Conservation (phyloP, 2,113 vertebrate genomes). For the Chlorocebus sabaeus region DNA sequence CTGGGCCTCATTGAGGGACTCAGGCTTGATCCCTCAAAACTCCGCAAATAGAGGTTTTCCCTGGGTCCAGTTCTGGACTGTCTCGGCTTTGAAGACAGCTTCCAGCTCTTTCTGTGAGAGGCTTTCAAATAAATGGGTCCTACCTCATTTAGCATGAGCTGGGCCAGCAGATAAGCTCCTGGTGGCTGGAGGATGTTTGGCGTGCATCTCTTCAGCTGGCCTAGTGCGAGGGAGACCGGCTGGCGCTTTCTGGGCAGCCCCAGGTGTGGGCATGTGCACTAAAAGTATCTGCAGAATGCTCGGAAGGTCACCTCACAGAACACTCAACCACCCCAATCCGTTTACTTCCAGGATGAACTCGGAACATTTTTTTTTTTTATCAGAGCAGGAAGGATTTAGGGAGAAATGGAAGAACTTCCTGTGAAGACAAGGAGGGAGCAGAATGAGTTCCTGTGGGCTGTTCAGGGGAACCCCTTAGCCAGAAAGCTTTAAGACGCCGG, state of each 20-base stretch:
- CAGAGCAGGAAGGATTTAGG: not conserved
- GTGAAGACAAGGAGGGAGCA: not conserved
- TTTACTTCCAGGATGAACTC: not conserved
- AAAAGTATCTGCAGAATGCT: not conserved
- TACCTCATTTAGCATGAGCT: not conserved
- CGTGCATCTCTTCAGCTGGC: not conserved
- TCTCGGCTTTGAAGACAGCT: not conserved
- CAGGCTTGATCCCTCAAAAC: not conserved
- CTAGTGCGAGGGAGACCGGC: accelerated
- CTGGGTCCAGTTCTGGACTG: not conserved
- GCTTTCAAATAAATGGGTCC: not conserved
- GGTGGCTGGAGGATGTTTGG: not conserved
- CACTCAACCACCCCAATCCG: not conserved
- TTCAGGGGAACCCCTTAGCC: not conserved
- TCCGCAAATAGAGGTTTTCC: not conserved
- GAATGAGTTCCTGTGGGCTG: not conserved
- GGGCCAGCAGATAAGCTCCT: not conserved
- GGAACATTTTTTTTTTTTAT: not conserved
- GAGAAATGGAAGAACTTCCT: not conserved
- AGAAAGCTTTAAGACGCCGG: not conserved
- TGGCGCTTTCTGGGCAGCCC: not conserved
- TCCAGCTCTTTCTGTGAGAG: not conserved
- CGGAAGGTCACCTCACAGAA: not conserved
- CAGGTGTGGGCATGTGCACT: accelerated
- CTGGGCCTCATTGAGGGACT: not conserved